Base-by-base conservation (phyloP, 2,888 invertebrate species). In the Alloplasta piceator region DNA sequence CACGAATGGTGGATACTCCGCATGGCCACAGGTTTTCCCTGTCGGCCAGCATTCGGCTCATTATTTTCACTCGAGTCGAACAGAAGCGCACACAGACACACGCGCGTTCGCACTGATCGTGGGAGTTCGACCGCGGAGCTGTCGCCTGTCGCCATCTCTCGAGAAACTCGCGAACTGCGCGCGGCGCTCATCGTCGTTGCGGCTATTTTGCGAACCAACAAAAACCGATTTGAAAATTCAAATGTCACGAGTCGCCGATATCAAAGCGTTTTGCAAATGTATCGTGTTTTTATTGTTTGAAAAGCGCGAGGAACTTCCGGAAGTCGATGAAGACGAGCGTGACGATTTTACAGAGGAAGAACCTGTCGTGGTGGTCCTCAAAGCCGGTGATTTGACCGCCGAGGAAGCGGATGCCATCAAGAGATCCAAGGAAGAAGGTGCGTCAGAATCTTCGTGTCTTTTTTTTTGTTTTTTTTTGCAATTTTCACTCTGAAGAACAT, bases 321-420 rank as follows among this genome's bases (percentile, higher is more conserved):
- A 87, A 76, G 71, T 66, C 70, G 85, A 85, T 0, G 90, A 89
- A 6, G 89, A 88, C 41, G 89, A 90, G 26, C 80, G 70, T 48
- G 92, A 92, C 67, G 93, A 93, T 73, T 88, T 87, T 39, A 92
- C 93, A 36, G 94, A 94, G 85, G 94, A 95, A 82, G 92, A 94
- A 83, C 95, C 95, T 16, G 90, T 92, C 36, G 93, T 95, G 16
- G 94, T 95, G 60, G 94, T 94, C 56, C 87, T 94, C 41, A 93
- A 93, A 79, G 86, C 92, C 36, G 94, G 94, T 38, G 94, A 95
- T 90, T 89, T 95, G 55, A 93, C 94, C 36, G 93, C 93, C 48
- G 94, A 94, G 86, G 94, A 95, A 89, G 94, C 93, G 43, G 92
- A 93, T n/a, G 80, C 84, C 9, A 86, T 88, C 77, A 70, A 84